phyloP scores from a whole-genome alignment of 2,888 invertebrate genomes.

The Andricus curvator region DNA sequence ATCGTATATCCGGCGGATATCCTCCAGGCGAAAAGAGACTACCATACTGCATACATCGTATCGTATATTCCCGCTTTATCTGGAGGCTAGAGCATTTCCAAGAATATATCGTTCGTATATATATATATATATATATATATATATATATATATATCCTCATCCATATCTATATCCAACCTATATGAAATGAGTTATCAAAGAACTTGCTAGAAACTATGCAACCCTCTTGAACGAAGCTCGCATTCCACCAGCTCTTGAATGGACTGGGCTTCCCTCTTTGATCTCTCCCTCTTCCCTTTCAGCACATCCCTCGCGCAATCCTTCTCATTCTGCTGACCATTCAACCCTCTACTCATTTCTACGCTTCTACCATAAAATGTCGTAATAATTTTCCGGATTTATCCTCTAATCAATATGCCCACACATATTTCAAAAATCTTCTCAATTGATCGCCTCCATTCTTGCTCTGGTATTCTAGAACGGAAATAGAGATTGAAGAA shows the following conservation, averaged over 20 bases:
- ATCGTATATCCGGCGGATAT: constrained; percentile 22
- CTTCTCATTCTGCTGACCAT: not conserved
- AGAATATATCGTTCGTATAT: constrained; percentile 4
- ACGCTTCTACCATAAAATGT: not conserved
- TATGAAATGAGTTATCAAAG: not conserved
- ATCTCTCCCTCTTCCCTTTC: not conserved
- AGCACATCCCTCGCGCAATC: not conserved
- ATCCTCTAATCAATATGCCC: not conserved
- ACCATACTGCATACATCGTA: constrained; percentile 4
- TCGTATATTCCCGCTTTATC: constrained; percentile 25
- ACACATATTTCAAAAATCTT: not conserved
- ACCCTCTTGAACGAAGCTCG: constrained; percentile 17
- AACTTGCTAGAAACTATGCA: constrained; percentile 11
- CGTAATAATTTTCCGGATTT: not conserved
- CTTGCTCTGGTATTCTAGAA: too few species aligned
- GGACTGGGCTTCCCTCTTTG: constrained; percentile 1
- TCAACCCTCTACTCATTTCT: not conserved
- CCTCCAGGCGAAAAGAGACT: not conserved
- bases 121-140: too few species aligned
- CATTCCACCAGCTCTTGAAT: constrained; percentile 29
- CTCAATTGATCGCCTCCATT: not conserved
- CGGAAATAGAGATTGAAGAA: too few species aligned
- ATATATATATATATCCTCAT: too few species aligned
- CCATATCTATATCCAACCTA: not conserved
- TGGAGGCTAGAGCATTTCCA: not conserved